Evolutionary conservation across 2,888 invertebrate species (phyloP).

Genomic region (Cheilosia vulpina): DNA sequence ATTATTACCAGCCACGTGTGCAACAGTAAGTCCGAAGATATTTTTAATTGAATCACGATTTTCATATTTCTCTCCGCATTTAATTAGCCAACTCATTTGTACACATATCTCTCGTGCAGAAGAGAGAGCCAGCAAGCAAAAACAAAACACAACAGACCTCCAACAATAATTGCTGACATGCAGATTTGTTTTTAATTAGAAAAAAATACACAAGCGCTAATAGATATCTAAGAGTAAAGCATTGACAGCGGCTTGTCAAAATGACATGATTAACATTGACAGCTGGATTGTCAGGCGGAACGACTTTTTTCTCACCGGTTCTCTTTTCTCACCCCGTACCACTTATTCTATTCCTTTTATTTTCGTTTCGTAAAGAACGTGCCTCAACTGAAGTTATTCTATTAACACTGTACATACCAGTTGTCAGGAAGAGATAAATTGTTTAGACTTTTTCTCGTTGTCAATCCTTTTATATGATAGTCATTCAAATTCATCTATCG

Average conservation of each 20-base stretch:
- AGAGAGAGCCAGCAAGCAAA: slow-evolving; percentile 2
- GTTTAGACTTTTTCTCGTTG: slow-evolving; percentile 28
- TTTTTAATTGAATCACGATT: slow-evolving; percentile 72
- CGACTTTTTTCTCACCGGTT: slow-evolving; percentile 48
- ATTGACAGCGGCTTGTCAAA: slow-evolving; percentile 70
- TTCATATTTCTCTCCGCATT: slow-evolving; percentile 58
- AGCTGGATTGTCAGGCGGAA: slow-evolving; percentile 67
- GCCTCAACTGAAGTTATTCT: slow-evolving; percentile 4
- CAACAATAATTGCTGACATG: slow-evolving; percentile 62
- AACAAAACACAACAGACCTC: slow-evolving; percentile 15
- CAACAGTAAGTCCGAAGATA: slow-evolving; percentile 20
- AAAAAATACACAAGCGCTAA: slow-evolving; percentile 37
- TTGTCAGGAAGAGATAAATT: slow-evolving; percentile 64
- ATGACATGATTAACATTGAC: slow-evolving; percentile 76
- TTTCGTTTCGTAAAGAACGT: slow-evolving; percentile 13
- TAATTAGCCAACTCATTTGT: slow-evolving; percentile 56
- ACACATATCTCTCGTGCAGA: slow-evolving; percentile 5
- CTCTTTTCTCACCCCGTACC: neutral
- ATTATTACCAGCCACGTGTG: slow-evolving; percentile 55
- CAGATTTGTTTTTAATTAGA: slow-evolving; percentile 58
- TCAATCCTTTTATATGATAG: slow-evolving; percentile 61
- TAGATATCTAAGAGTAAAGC: slow-evolving; percentile 54
- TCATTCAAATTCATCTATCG: slow-evolving; percentile 63
- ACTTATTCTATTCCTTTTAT: neutral
- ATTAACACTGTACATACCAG: neutral